phyloP scores from a whole-genome alignment of 2,888 invertebrate genomes.

The Drosophila fungiperda region DNA sequence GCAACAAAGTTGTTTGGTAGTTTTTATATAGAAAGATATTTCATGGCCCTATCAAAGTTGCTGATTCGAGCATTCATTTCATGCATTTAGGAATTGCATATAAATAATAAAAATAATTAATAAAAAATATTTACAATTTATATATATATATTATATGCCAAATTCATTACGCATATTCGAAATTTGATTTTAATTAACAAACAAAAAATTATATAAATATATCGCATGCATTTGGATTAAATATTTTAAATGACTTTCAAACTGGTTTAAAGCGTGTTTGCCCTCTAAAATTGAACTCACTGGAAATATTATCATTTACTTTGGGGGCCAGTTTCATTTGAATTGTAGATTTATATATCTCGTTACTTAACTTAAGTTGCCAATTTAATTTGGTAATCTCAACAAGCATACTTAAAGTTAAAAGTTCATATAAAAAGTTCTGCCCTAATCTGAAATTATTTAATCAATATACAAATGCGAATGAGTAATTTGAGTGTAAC shows the following conservation, averaged over 20 bases:
- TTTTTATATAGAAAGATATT: neutral
- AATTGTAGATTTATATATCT: neutral
- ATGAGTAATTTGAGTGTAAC: constrained; percentile 32
- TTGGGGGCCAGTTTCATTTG: neutral
- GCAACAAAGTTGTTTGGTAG: neutral
- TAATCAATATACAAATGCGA: neutral
- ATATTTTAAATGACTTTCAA: neutral
- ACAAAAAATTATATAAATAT: no score
- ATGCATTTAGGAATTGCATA: neutral
- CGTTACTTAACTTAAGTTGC: neutral
- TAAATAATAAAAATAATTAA: neutral
- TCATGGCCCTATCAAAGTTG: neutral
- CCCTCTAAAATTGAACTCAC: neutral
- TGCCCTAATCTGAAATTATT: neutral
- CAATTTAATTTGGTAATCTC: neutral
- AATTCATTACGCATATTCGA: neutral
- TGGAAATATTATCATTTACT: neutral
- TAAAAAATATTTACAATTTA: no score
- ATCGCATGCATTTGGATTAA: neutral
- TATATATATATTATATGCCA: neutral
- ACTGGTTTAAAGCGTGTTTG: neutral
- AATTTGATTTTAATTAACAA: neutral
- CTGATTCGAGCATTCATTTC: neutral
- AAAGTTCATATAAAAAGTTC: neutral
- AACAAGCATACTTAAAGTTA: neutral